phyloP scores from a whole-genome alignment of 2,888 invertebrate species.

The Sinentomon sp. region DNA sequence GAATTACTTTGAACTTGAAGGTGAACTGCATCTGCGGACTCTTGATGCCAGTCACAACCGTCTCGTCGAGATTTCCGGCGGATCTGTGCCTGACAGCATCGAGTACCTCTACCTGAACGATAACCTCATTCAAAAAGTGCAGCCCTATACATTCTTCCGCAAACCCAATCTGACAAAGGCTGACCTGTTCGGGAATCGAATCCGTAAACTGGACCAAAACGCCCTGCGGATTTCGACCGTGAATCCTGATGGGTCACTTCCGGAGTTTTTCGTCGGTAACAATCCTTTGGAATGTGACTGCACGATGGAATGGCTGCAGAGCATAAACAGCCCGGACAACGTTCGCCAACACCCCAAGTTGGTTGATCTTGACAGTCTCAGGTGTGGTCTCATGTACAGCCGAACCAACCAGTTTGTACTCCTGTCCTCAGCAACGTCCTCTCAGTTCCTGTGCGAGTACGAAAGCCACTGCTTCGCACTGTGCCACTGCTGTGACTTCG shows the following conservation, averaged over 20 bases:
- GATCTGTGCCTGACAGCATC: constrained; percentile 54
- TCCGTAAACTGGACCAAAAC: constrained; percentile 26
- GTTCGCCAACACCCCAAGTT: constrained; percentile 50
- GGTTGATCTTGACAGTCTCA: constrained; percentile 52
- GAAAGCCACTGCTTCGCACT: constrained; percentile 57
- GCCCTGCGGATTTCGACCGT: constrained; percentile 20
- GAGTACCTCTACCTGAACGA: constrained; percentile 49
- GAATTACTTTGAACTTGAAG: constrained; percentile 58
- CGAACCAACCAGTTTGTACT: constrained; percentile 42
- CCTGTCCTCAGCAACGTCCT: constrained; percentile 44
- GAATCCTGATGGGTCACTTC: constrained; percentile 24
- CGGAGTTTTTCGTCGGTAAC: constrained; percentile 55
- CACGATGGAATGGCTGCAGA: constrained; percentile 69
- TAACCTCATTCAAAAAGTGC: constrained; percentile 51
- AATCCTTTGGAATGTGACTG: constrained; percentile 71
- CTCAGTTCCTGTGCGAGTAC: constrained; percentile 60
- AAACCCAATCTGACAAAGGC: constrained; percentile 57
- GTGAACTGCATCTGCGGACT: constrained; percentile 42
- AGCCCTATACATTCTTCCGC: constrained; percentile 61
- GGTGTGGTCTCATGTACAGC: constrained; percentile 50
- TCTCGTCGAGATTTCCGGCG: constrained; percentile 49
- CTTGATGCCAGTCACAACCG: constrained; percentile 58
- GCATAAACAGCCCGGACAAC: constrained; percentile 39
- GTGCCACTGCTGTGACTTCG: constrained; percentile 72
- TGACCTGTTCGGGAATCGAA: constrained; percentile 50